These are phyloP conservation scores for Apamea crenata DNA, from an alignment of 2,888 invertebrate species.

Conservation along the genomic window DNA sequence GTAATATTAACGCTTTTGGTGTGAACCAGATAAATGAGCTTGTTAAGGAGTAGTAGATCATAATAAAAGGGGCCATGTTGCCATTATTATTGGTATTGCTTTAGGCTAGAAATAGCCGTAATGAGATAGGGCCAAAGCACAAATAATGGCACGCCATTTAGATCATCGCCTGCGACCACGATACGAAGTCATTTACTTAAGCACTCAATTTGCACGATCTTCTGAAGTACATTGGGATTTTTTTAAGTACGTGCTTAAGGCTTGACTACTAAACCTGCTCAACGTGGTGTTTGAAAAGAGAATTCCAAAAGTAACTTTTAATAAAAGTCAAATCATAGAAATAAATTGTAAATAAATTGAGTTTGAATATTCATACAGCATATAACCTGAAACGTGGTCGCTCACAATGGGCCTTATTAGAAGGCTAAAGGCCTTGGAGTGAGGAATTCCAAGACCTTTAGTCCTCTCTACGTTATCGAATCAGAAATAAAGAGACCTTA, in stretches of 20 bases:
- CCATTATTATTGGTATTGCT: constrained; percentile 46
- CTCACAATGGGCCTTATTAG: neutral
- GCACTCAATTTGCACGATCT: constrained; percentile 51
- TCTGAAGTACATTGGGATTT: constrained; percentile 5
- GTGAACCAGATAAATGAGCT: constrained; percentile 2
- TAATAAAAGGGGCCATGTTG: constrained; percentile 20
- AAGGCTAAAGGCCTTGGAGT: too few species aligned
- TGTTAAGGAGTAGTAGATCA: constrained; percentile 7
- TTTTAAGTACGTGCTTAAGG: constrained; percentile 7
- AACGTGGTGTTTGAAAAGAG: neutral
- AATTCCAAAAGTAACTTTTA: neutral
- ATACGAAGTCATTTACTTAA: constrained; percentile 54
- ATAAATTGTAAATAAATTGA: too few species aligned
- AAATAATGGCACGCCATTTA: constrained; percentile 54
- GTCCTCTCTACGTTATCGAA: too few species aligned
- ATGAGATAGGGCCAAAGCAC: constrained; percentile 55
- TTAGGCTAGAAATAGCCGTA: constrained; percentile 51
- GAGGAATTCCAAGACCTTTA: too few species aligned
- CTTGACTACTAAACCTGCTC: neutral
- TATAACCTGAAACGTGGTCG: neutral
- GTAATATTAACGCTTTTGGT: neutral
- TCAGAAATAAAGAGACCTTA: too few species aligned
- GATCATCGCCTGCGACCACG: constrained; percentile 53
- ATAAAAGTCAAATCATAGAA: neutral
- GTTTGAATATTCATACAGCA: neutral